phyloP scores from a whole-genome alignment of 2,797 vertebrate species.

The Notamacropus eugenii region DNA sequence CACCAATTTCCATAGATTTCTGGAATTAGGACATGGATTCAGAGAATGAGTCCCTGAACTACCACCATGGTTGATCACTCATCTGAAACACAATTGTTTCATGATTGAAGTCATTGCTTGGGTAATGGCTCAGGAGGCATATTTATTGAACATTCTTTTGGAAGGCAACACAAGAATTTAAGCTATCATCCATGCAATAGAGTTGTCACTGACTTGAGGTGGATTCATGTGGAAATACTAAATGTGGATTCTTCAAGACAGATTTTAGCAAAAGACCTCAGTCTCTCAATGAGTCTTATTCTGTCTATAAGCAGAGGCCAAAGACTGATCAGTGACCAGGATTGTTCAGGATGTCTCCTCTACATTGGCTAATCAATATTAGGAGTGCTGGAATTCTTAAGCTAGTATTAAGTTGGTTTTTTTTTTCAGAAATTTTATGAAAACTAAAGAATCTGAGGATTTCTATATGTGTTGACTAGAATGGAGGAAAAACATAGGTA shows the following conservation, averaged over 20 bases:
- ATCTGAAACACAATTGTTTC: not conserved
- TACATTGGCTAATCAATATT: slow-evolving; percentile 49
- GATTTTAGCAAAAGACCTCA: not conserved
- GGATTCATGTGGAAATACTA: slow-evolving; percentile 4
- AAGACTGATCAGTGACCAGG: not conserved
- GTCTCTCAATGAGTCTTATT: slow-evolving; percentile 24
- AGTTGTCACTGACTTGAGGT: slow-evolving; percentile 50
- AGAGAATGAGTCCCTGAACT: slow-evolving; percentile 27
- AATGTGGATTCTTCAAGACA: not conserved
- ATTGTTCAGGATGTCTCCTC: slow-evolving; percentile 18
- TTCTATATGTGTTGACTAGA: slow-evolving; percentile 55
- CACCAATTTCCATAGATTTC: not conserved
- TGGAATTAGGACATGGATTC: slow-evolving; percentile 26
- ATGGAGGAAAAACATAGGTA: slow-evolving; percentile 23
- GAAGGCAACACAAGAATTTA: slow-evolving; percentile 47
- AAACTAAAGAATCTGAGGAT: slow-evolving; percentile 39
- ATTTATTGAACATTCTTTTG: slow-evolving; percentile 26
- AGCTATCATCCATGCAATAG: slow-evolving; percentile 36
- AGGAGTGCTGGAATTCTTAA: slow-evolving; percentile 60
- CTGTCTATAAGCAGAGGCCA: slow-evolving; percentile 47
- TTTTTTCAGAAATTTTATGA: slow-evolving; percentile 56
- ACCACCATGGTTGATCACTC: slow-evolving; percentile 21
- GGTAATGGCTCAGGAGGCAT: slow-evolving; percentile 42
- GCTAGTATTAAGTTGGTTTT: slow-evolving; percentile 31
- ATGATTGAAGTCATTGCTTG: slow-evolving; percentile 48